phyloP scores from a whole-genome alignment of 2,888 invertebrate genomes.

The Pyrochroa serraticornis region DNA sequence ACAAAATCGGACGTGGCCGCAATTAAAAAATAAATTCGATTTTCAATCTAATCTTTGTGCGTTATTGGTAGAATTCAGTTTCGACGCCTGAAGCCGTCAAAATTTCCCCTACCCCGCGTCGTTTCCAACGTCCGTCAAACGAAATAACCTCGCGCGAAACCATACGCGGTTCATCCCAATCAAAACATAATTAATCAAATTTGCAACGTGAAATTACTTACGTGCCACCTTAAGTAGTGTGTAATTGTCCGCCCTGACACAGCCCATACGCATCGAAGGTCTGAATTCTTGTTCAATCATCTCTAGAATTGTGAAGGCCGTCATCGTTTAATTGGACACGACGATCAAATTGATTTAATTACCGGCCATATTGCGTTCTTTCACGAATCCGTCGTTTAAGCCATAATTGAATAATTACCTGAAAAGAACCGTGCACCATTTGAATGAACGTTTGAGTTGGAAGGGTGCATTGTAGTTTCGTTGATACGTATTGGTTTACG shows the following conservation, averaged over 20 bases:
- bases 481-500: constrained; percentile 28
- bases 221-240: constrained; percentile 18
- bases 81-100: too few species aligned
- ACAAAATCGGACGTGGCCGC: too few species aligned
- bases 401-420: constrained; percentile 6
- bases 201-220: constrained; percentile 27
- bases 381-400: background rate
- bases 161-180: constrained; percentile 22
- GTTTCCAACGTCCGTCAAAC: too few species aligned
- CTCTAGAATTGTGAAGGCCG: constrained; percentile 15
- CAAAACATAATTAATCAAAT: constrained; percentile 29
- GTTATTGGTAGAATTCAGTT: too few species aligned
- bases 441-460: constrained; percentile 16
- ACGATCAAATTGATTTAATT: background rate
- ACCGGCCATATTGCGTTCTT: background rate
- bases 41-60: too few species aligned
- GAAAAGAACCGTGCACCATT: constrained; percentile 1
- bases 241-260: constrained; percentile 19
- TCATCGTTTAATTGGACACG: constrained; percentile 15
- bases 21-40: too few species aligned
- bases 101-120: too few species aligned
- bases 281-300: constrained; percentile 20
- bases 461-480: constrained; percentile 17
- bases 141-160: constrained; percentile 3
- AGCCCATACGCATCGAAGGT: constrained; percentile 14